Evolutionary conservation across 2,888 invertebrate species (phyloP).

Genomic region (Chymomyza fuscimana): DNA sequence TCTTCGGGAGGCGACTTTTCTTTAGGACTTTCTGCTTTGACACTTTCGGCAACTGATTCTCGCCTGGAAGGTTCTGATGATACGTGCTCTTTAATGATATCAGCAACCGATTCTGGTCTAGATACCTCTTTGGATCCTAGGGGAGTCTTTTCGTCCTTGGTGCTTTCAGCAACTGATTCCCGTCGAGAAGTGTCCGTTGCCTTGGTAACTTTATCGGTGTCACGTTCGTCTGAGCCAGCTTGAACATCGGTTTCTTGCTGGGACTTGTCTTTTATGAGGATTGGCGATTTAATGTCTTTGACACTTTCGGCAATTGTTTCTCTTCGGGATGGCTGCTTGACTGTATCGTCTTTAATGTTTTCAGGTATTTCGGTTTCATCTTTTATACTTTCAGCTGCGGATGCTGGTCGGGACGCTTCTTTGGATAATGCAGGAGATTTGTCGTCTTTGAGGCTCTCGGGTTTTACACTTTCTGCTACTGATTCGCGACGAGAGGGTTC

Average conservation of each 20-base stretch:
- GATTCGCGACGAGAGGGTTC: conserved; percentile 36
- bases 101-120: neutral
- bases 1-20: conserved; percentile 2
- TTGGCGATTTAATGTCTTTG: too few species aligned
- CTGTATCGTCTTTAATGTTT: conserved; percentile 31
- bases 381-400: conserved; percentile 32
- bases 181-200: too few species aligned
- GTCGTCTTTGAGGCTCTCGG: conserved; percentile 28
- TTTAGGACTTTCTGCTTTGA: neutral
- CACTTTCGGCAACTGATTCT: conserved; percentile 26
- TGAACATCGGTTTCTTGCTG: too few species aligned
- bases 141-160: too few species aligned
- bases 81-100: neutral
- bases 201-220: too few species aligned
- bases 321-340: conserved; percentile 16
- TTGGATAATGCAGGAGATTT: conserved; percentile 22
- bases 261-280: too few species aligned
- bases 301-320: neutral
- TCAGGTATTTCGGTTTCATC: conserved; percentile 25
- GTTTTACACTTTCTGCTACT: conserved; percentile 30
- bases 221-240: too few species aligned
- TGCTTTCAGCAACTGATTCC: too few species aligned
- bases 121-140: too few species aligned
- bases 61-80: conserved; percentile 17
- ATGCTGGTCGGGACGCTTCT: conserved; percentile 30